Evolutionary conservation across 2,113 vertebrate genomes (phyloP).

Genomic region (Chauna torquata): DNA sequence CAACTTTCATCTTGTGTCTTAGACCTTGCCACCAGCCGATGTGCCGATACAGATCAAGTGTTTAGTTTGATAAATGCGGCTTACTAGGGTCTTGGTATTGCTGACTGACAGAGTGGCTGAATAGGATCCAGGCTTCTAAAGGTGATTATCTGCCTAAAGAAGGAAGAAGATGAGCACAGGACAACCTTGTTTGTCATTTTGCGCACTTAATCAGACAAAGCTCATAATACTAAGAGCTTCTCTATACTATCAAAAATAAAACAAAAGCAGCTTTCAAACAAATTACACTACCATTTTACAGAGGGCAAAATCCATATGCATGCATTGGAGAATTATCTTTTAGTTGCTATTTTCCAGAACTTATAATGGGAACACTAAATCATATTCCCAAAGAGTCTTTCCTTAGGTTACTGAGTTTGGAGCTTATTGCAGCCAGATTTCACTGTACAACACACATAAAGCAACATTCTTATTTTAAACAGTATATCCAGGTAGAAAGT

Average conservation of each 20-base stretch:
- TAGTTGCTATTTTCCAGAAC: neutral
- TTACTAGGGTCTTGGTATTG: conserved; percentile 73
- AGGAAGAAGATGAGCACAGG: conserved; percentile 80
- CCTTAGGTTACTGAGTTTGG: neutral
- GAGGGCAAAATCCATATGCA: neutral
- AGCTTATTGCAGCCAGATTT: neutral
- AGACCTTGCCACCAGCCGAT: conserved; percentile 75
- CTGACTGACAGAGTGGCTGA: conserved; percentile 77
- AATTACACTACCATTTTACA: conserved; percentile 57
- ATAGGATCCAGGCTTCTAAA: conserved; percentile 80
- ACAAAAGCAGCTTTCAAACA: conserved; percentile 74
- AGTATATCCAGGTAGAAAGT: neutral
- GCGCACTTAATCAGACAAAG: conserved; percentile 79
- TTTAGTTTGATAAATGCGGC: conserved; percentile 84
- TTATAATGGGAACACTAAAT: neutral
- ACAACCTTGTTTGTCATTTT: conserved; percentile 83
- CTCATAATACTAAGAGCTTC: conserved; percentile 74
- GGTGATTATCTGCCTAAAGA: conserved; percentile 89
- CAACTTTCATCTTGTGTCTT: conserved; percentile 77
- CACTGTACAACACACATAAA: rapidly evolving
- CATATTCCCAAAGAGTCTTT: neutral
- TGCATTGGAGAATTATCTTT: neutral
- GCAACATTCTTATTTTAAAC: neutral
- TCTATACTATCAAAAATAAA: conserved; percentile 78
- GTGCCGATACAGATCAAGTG: conserved; percentile 82